A percentile compares a stretch with the other conserved stretches of the same genome.
phyloP scores from a whole-genome alignment of 2,888 invertebrate genomes.

The Isoperla grammatica region DNA sequence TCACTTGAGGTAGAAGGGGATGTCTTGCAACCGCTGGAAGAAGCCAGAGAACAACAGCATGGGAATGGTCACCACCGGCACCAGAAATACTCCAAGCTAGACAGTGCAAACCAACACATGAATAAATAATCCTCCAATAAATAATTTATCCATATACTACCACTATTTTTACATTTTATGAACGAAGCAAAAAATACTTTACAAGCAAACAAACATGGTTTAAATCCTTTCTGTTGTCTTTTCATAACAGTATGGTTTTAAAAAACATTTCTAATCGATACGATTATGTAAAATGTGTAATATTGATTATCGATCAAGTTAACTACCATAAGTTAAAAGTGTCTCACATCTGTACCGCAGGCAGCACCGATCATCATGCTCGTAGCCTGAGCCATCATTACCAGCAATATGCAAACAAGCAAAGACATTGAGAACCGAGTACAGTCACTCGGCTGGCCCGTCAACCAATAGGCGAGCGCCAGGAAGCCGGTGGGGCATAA shows the following conservation, averaged over 20 bases:
- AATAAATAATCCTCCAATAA: too few relatives aligned
- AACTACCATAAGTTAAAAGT: too few relatives aligned
- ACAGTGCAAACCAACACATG: too few relatives aligned
- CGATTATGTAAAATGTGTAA: too few relatives aligned
- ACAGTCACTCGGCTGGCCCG: conserved; percentile 63
- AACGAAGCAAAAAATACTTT: too few relatives aligned
- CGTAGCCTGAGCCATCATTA: conserved; percentile 69
- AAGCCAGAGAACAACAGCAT: conserved; percentile 88
- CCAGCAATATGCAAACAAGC: conserved; percentile 59
- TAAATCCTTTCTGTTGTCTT: too few relatives aligned
- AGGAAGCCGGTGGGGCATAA: conserved; percentile 68
- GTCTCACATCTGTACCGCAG: conserved; percentile 55
- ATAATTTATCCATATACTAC: too few relatives aligned
- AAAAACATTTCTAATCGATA: too few relatives aligned
- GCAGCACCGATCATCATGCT: conserved; percentile 70
- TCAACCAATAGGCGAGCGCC: conserved; percentile 69
- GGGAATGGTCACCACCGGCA: conserved; percentile 54
- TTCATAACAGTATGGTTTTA: too few relatives aligned
- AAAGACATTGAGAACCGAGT: conserved; percentile 59
- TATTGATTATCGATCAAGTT: too few relatives aligned
- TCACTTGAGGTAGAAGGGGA: conserved; percentile 74
- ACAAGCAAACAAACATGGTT: too few relatives aligned
- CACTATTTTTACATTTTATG: too few relatives aligned
- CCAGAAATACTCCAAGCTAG: conserved; percentile 49
- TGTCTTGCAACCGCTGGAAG: conserved; percentile 77